phyloP scores from a whole-genome alignment of 2,797 vertebrate species.

The Periophthalmus magnuspinnatus region DNA sequence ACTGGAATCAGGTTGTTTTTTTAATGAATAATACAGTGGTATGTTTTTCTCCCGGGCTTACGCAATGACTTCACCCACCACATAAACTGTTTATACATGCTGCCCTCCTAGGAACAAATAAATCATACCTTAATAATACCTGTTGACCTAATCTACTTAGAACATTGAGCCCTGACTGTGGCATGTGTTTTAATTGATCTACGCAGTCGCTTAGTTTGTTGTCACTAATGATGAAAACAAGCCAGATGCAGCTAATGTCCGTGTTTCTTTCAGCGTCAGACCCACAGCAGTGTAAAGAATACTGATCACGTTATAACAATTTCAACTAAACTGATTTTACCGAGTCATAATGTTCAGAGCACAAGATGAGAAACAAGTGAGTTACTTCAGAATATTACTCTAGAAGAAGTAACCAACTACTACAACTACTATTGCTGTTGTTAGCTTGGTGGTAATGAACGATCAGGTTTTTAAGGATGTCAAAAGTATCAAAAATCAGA shows the following conservation, averaged over 20 bases:
- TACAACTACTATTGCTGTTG: too few relatives aligned
- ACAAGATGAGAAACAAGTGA: too few relatives aligned
- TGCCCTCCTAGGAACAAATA: not conserved
- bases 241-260: not conserved
- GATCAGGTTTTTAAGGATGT: too few relatives aligned
- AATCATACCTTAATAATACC: not conserved
- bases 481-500: too few relatives aligned
- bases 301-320: too few relatives aligned
- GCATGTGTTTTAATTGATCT: not conserved
- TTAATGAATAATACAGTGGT: constrained; percentile 29
- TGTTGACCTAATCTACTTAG: not conserved
- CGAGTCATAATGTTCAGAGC: too few relatives aligned
- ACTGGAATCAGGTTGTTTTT: constrained; percentile 40
- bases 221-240: not conserved
- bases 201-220: not conserved
- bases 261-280: not conserved
- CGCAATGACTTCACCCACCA: constrained; percentile 5
- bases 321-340: too few relatives aligned
- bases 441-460: too few relatives aligned
- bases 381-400: too few relatives aligned
- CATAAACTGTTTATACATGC: not conserved
- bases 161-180: not conserved
- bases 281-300: not conserved
- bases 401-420: too few relatives aligned
- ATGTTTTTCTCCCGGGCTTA: constrained; percentile 28